Evolutionary conservation across 2,113 vertebrate species (phyloP).

Genomic region (Etheostoma spectabile): DNA sequence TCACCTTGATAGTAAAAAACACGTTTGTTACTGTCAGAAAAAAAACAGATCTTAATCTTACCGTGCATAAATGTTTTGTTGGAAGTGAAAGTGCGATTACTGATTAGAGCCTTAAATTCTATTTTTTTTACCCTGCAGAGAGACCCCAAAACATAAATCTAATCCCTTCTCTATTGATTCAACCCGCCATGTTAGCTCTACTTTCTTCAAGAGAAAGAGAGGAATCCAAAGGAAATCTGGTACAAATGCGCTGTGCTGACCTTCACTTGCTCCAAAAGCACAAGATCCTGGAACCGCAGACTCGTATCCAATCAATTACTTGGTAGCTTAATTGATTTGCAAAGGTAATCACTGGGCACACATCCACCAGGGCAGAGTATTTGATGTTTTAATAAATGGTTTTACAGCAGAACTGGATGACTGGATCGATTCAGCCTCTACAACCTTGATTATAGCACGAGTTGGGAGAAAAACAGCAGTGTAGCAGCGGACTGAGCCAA

Average conservation of each 20-base stretch:
- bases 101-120: constrained; percentile 44
- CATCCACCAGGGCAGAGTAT: constrained; percentile 60
- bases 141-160: constrained; percentile 47
- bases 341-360: constrained; percentile 73
- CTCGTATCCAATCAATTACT: constrained; percentile 70
- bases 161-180: constrained; percentile 65
- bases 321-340: constrained; percentile 74
- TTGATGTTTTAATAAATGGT: constrained; percentile 79
- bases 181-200: constrained; percentile 40
- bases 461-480: constrained; percentile 44
- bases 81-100: constrained; percentile 32
- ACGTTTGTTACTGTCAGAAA: constrained; percentile 1
- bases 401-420: constrained; percentile 67
- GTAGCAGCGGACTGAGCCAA: constrained; percentile 26
- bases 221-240: constrained; percentile 43
- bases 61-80: neutral
- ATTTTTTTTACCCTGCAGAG: constrained; percentile 16
- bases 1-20: neutral
- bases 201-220: constrained; percentile 36
- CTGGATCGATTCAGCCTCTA: constrained; percentile 61
- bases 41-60: constrained; percentile 4
- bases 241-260: constrained; percentile 59
- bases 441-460: constrained; percentile 67
- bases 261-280: constrained; percentile 67
- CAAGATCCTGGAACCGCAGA: constrained; percentile 50